Evolutionary conservation across 2,888 invertebrate species (phyloP), one percentile per base, ranked within the genome.

Genomic region (Lomographa bimaculata): DNA sequence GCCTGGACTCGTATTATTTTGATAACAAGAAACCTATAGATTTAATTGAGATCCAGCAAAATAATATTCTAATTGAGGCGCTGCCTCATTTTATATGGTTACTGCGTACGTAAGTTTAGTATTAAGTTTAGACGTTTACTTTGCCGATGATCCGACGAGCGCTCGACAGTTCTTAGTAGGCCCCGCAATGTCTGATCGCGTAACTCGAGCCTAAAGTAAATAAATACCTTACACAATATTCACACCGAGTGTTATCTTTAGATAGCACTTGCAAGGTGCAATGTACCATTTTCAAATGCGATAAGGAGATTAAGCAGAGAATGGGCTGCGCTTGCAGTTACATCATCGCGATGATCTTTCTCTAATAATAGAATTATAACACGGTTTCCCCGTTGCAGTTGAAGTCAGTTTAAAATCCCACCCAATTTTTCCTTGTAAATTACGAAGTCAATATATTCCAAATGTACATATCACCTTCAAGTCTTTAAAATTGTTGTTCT

Each of bases 151-250:
- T 67, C 61, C 50, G 43, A 48, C 51, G 59, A 68, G 33, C 46
- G 50, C 56, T 53, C 53, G 55, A 55, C 54, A 44, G 25, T 46
- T 34, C 46, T 56, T 51, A 35, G 50, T 54, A 47, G 65, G 60
- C 64, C 62, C 67, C 73, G 28, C 51, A 27, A 50, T 64, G 71
- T 73, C 75, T 73, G 64, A 59, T 64, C 53, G 57, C 53, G 57
- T 52, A 56, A 63, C 44, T 25, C 32, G 46, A 50, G 25, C 27
- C 42, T 37, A 40, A 53, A 46, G 46, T 47, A 50, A 52, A 56
- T 50, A 54, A 49, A 52, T 54, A 59, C 46, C 40, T 48, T 47
- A 41, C 48, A 38, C 44, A 50, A 47, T 46, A 36, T 20, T 34
- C 33, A 43, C 34, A 32, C 42, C 28, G 34, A 41, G 45, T 50